These are phyloP conservation scores for Choristoneura rosaceana DNA, from an alignment of 2,888 invertebrate genomes.

Conservation along the genomic window DNA sequence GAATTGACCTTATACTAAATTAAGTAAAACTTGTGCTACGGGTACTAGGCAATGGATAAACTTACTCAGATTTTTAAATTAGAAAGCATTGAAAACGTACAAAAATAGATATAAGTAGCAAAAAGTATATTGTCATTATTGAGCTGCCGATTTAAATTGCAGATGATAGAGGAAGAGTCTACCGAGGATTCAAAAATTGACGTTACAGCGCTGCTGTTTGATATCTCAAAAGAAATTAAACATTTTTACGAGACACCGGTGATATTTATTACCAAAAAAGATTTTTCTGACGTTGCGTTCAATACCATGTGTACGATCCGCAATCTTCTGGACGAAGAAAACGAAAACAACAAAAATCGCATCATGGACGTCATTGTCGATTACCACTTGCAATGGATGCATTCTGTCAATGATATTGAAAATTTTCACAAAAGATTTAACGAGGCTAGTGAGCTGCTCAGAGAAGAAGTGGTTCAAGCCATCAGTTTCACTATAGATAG, in stretches of 20 bases:
- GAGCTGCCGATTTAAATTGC: background rate
- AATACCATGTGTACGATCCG: slow-evolving; percentile 67
- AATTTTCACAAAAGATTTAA: slow-evolving; percentile 55
- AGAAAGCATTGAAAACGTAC: too few species aligned
- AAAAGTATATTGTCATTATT: too few species aligned
- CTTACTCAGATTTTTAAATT: too few species aligned
- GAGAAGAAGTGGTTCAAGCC: slow-evolving; percentile 65
- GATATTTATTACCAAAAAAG: slow-evolving; percentile 68
- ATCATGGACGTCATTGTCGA: slow-evolving; percentile 69
- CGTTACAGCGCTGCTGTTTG: slow-evolving; percentile 61
- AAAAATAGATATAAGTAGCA: too few species aligned
- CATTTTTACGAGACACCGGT: slow-evolving; percentile 74
- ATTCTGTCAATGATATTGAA: slow-evolving; percentile 69
- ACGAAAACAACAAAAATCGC: slow-evolving; percentile 44
- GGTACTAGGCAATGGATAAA: too few species aligned
- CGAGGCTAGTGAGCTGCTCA: slow-evolving; percentile 48
- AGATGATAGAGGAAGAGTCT: slow-evolving; percentile 4
- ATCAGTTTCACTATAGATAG: slow-evolving; percentile 72
- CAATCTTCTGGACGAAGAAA: slow-evolving; percentile 53
- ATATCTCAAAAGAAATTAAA: slow-evolving; percentile 72
- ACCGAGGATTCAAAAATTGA: slow-evolving; percentile 46
- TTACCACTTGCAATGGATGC: slow-evolving; percentile 74
- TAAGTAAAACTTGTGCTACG: too few species aligned
- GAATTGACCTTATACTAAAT: too few species aligned
- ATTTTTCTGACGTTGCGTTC: slow-evolving; percentile 71